These are phyloP conservation scores for Zosterops hypoxanthus DNA, from an alignment of 2,113 vertebrate genomes.

Conservation along the genomic window DNA sequence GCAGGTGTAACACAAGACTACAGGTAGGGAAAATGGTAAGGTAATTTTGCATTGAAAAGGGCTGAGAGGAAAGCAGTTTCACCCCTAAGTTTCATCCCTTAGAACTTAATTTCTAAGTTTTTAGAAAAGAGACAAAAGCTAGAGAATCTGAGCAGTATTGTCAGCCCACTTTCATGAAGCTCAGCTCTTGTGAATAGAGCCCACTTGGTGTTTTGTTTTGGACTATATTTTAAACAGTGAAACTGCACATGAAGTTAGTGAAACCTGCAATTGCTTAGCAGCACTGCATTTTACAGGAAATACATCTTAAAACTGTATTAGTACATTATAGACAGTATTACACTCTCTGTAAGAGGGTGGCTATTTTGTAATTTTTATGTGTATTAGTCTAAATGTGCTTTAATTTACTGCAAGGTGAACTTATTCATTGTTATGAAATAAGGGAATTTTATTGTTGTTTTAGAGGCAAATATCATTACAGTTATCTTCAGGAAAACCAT, in stretches of 20 bases:
- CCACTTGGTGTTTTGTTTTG: not conserved
- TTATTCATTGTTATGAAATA: not conserved
- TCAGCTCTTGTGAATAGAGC: not conserved
- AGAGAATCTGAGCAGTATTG: not conserved
- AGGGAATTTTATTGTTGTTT: not conserved
- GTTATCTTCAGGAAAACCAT: not conserved
- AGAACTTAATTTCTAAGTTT: too few species aligned
- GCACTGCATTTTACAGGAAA: not conserved
- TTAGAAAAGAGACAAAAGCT: not conserved
- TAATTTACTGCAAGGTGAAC: not conserved
- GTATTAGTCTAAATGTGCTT: not conserved
- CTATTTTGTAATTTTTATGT: not conserved
- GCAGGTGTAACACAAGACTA: not conserved
- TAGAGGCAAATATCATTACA: not conserved
- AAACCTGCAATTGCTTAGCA: not conserved
- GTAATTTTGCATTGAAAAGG: not conserved
- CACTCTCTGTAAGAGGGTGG: not conserved
- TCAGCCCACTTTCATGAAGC: not conserved
- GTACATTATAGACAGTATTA: not conserved
- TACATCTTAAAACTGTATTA: not conserved
- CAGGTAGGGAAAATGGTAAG: not conserved
- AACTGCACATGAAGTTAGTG: not conserved
- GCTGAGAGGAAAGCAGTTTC: not conserved
- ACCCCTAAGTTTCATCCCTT: not conserved
- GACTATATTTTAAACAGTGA: not conserved